Evolutionary conservation across 2,797 vertebrate genomes (phyloP).

Genomic region (Lagodon rhomboides): DNA sequence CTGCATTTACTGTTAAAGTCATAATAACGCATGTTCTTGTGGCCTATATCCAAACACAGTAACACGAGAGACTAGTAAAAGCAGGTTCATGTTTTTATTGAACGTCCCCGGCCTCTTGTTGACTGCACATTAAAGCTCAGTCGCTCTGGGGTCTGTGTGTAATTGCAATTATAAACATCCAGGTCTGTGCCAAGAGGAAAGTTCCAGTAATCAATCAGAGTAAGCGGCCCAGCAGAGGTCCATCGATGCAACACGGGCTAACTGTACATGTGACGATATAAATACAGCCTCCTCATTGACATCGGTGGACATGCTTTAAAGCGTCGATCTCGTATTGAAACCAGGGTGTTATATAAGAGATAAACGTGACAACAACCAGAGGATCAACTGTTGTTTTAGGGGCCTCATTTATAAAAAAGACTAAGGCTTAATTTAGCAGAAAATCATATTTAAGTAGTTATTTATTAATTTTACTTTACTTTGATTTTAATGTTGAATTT

Average conservation of each 20-base stretch:
- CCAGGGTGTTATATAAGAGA: background rate
- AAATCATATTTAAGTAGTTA: no score
- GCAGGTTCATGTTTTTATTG: slow-evolving; percentile 56
- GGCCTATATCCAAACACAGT: slow-evolving; percentile 32
- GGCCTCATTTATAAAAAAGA: no score
- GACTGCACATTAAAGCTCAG: slow-evolving; percentile 61
- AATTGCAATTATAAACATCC: slow-evolving; percentile 63
- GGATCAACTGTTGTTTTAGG: background rate
- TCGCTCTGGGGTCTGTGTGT: slow-evolving; percentile 46
- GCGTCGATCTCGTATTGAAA: background rate
- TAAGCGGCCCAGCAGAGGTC: slow-evolving; percentile 34
- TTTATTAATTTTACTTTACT: no score
- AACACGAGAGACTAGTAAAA: slow-evolving; percentile 42
- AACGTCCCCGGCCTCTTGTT: slow-evolving; percentile 50
- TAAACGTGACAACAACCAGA: background rate
- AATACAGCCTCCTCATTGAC: slow-evolving; percentile 10
- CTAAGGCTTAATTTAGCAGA: no score
- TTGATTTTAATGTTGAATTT: no score
- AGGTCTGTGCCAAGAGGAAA: slow-evolving; percentile 60
- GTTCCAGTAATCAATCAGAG: slow-evolving; percentile 57
- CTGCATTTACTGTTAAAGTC: no score
- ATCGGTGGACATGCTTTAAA: background rate
- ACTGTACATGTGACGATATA: background rate
- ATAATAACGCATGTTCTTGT: slow-evolving; percentile 9
- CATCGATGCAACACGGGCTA: background rate